phyloP scores from a whole-genome alignment of 2,888 invertebrate species.

The Empis stercorea region DNA sequence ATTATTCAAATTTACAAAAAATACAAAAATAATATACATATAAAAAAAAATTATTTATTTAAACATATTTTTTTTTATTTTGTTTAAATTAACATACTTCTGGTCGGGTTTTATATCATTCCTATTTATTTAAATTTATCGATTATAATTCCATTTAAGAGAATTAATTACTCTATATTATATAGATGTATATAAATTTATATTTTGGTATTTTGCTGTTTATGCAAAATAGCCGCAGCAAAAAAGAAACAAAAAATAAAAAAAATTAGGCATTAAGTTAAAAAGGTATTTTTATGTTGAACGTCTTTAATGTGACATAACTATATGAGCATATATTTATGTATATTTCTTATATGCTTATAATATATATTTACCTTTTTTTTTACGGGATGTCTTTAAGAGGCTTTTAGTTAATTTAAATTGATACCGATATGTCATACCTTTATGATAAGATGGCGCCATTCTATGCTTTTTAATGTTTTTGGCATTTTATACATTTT shows the following conservation, averaged over 20 bases:
- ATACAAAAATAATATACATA: background rate
- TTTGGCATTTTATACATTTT: too few species aligned
- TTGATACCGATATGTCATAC: constrained; percentile 1
- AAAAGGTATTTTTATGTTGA: too few species aligned
- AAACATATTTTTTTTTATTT: background rate
- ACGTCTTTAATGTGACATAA: too few species aligned
- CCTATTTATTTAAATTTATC: background rate
- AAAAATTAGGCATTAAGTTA: too few species aligned
- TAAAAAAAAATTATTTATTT: background rate
- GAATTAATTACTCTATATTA: too few species aligned
- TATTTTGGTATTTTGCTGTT: too few species aligned
- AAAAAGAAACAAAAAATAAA: too few species aligned
- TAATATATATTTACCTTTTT: too few species aligned
- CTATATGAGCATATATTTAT: too few species aligned
- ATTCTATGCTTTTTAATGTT: constrained; percentile 4
- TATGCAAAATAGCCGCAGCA: too few species aligned
- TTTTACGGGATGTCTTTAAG: constrained; percentile 7
- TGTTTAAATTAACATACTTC: background rate
- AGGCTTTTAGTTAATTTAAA: constrained; percentile 15
- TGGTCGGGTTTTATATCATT: background rate
- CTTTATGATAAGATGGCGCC: constrained; percentile 16
- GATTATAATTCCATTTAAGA: background rate
- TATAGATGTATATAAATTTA: too few species aligned
- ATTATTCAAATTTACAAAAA: background rate
- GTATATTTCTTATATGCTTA: too few species aligned